Conservation (phyloP, 2,797 vertebrate genomes). For the Peromyscus melanophrys region DNA sequence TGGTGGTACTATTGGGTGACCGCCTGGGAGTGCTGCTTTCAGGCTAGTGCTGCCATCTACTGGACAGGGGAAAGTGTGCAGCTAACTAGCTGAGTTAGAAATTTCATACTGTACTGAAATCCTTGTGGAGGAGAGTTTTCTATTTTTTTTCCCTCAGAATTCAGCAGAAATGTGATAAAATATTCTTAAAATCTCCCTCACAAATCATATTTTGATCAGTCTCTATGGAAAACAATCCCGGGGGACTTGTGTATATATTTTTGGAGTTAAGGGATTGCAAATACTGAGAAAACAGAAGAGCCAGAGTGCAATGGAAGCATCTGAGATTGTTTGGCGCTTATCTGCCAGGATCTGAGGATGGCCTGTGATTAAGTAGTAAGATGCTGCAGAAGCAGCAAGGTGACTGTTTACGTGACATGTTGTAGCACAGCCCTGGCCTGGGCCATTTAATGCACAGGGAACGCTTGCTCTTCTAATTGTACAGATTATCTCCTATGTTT, state of each 20-base stretch:
- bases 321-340: neutral
- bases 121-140: neutral
- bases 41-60: slow-evolving; percentile 68
- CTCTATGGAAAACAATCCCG: neutral
- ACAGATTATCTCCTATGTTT: slow-evolving; percentile 62
- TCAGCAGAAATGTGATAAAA: neutral
- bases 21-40: neutral
- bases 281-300: neutral
- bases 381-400: slow-evolving; percentile 70
- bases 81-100: neutral
- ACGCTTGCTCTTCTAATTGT: slow-evolving; percentile 62
- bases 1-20: neutral
- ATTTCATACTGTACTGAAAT: neutral
- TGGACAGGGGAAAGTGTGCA: neutral
- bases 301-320: neutral
- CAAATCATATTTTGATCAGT: slow-evolving; percentile 22
- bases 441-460: slow-evolving; percentile 64
- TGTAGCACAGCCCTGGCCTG: slow-evolving; percentile 39
- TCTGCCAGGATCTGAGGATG: slow-evolving; percentile 9
- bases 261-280: neutral
- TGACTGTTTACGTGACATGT: slow-evolving; percentile 77
- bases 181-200: neutral
- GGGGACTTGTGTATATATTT: neutral
- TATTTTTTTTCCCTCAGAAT: neutral
- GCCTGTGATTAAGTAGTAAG: slow-evolving; percentile 77